Evolutionary conservation across 2,797 vertebrate species (phyloP), one percentile per base, ranked within the genome.

Genomic region (Staurois parvus): DNA sequence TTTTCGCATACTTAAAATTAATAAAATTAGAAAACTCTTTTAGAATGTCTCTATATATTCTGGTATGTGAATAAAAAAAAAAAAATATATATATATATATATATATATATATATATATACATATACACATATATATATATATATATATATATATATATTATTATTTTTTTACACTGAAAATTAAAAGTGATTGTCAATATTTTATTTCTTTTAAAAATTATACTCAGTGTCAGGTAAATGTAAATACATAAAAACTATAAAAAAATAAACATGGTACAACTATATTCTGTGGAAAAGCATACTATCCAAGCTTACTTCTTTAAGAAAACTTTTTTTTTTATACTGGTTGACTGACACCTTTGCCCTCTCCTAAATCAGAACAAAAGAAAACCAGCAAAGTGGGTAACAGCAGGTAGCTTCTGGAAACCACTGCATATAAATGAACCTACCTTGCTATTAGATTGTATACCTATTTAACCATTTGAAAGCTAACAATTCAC

Each of bases 331-430:
- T 68, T 48, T 68, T 80, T 70, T 72, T 62, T 62, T 11, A 73
- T n/a, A 37, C 59, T 83, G 34, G 52, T 83, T 83, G 59, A 83
- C 59, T 74, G 80, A 83, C 80, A 73, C 80, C 59, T 74, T 83
- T 83, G 28, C 52, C 72, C 70, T 37, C 37, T 67, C 75, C 59
- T 75, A 67, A 83, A 83, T 83, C 80, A 48, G 52, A 64, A 83
- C 80, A 74, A 83, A 83, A 83, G 72, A 59, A 83, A 73, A 73
- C 59, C 59, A 83, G 72, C 56, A 83, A 83, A 83, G 72, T 75
- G 72, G 34, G 62, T 83, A 73, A 75, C 80, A 83, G 79, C 79
- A 81, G 79, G 79, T 81, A 81, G 79, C 32, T 52, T 81, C 79
- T 52, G 76, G 13, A 59, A 66, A 21, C 48, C 48, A 81, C 68